Base-by-base conservation (phyloP, 2,888 invertebrate genomes). In the Drosophila mettleri region DNA sequence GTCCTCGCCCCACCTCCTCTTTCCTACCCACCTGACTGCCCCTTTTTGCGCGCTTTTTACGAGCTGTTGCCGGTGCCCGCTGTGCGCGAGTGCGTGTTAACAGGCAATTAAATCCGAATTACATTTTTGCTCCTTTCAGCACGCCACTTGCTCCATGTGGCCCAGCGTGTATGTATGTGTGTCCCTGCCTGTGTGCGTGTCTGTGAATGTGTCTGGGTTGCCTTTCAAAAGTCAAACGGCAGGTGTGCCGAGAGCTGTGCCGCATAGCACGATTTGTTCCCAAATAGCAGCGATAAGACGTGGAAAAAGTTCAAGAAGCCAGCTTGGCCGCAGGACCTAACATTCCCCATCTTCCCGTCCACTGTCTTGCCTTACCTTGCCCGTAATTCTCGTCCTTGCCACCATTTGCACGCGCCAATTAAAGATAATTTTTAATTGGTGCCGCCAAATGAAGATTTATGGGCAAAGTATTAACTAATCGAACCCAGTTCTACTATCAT, bases 341-440 rank as follows among this genome's bases (percentile, higher is more conserved):
- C 38, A 10, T 18, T 3, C 39, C 46, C 60, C n/a, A n/a, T n/a
- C n/a, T n/a, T n/a, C n/a, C n/a, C n/a, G n/a, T n/a, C n/a, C n/a
- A n/a, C n/a, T n/a, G n/a, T n/a, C n/a, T 29, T 14, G 51, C 39
- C 46, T 20, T 5, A 8, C 39, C 12, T 6, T 24, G 1, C 22
- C 24, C 9, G n/a, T 16, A 3, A 10, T 16, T 27, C n/a, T 27
- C 10, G 24, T 41, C 46, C 61, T 39, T 55, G 57, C 52, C 51
- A 64, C 68, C 74, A 80, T 82, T 74, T 57, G 84, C 89, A 88
- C 82, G 90, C 89, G 89, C 90, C 89, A 90, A 90, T 90, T 90
- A 89, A 86, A 87, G 90, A 91, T 91, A 90, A 90, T 89, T 89
- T 89, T 89, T 91, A 90, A 90, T 90, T 90, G 91, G 81, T 74